These are phyloP conservation scores for Mycteria americana DNA, from an alignment of 2,797 vertebrate genomes.

Conservation along the genomic window DNA sequence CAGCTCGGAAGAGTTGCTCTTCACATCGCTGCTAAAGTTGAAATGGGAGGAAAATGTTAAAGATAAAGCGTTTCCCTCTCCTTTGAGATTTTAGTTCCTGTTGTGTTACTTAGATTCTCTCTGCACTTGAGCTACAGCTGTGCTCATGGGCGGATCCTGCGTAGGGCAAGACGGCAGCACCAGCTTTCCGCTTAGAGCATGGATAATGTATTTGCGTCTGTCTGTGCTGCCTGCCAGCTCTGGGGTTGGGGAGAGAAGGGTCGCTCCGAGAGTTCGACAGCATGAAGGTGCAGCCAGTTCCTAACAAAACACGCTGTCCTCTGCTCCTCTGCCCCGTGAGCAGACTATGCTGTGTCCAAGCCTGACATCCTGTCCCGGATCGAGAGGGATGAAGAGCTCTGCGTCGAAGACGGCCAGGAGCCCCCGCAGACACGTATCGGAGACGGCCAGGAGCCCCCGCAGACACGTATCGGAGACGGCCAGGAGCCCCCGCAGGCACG, in stretches of 20 bases:
- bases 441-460: not conserved
- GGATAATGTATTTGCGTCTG: not conserved
- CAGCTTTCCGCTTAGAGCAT: too few relatives aligned
- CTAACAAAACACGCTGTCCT: not conserved
- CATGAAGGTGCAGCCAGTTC: too few relatives aligned
- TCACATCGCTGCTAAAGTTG: not conserved
- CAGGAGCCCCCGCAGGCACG: rapidly evolving
- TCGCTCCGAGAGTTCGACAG: too few relatives aligned
- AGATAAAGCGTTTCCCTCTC: not conserved
- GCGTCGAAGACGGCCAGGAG: rapidly evolving
- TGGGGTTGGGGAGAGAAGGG: not conserved
- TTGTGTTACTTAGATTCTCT: not conserved
- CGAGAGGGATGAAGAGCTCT: conserved; percentile 8
- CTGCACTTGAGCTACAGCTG: not conserved
- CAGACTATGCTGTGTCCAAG: conserved; percentile 34
- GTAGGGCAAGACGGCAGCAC: rapidly evolving
- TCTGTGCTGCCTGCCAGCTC: rapidly evolving
- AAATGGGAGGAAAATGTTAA: not conserved
- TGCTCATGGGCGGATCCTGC: not conserved
- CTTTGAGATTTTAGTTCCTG: not conserved
- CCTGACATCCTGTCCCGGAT: not conserved
- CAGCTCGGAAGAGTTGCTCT: not conserved
- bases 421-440: rapidly evolving
- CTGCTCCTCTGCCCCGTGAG: not conserved
- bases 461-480: rapidly evolving